Conservation (phyloP, 2,113 vertebrate genomes). For the Cardinalis cardinalis region DNA sequence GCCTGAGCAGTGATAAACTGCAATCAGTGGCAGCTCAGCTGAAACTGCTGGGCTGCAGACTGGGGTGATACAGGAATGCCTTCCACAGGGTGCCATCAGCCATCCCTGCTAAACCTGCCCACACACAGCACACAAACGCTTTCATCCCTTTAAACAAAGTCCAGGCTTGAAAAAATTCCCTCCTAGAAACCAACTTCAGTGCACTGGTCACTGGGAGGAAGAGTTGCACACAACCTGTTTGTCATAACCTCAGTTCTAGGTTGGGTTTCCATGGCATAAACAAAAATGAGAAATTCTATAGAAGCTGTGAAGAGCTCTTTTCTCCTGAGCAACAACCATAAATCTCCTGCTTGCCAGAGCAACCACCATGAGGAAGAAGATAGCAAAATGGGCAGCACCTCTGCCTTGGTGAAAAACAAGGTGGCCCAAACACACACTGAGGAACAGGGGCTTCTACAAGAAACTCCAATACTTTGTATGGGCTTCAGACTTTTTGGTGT, state of each 20-base stretch:
- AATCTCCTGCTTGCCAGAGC: not conserved
- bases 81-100: not conserved
- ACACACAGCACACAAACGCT: not conserved
- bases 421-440: not conserved
- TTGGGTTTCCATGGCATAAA: not conserved
- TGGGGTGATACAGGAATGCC: not conserved
- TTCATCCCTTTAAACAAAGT: not conserved
- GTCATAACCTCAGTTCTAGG: not conserved
- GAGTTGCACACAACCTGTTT: not conserved
- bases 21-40: not conserved
- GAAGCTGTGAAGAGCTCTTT: not conserved
- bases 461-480: not conserved
- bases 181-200: not conserved
- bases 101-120: not conserved
- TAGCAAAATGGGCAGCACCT: not conserved
- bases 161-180: not conserved
- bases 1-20: not conserved
- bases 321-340: not conserved
- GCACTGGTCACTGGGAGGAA: not conserved
- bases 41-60: not conserved
- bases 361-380: not conserved
- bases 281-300: not conserved
- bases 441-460: not conserved
- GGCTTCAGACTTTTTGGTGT: constrained; percentile 23
- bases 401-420: not conserved